Percentiles rank a stretch among this genome's conserved stretches.
These are phyloP conservation scores for Cryptocheilus praepositus DNA, from an alignment of 2,888 invertebrate genomes.

Conservation along the genomic window DNA sequence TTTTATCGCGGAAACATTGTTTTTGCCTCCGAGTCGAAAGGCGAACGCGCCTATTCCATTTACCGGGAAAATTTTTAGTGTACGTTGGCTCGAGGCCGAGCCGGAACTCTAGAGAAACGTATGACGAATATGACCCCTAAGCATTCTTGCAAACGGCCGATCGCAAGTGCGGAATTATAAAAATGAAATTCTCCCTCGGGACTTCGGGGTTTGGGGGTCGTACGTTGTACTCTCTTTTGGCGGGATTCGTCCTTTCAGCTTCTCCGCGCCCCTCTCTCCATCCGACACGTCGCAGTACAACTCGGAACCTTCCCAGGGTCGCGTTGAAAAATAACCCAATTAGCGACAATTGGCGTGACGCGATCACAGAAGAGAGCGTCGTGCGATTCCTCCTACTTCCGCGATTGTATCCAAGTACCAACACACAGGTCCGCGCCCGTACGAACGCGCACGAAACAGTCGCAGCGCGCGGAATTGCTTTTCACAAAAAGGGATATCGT, in stretches of 20 bases:
- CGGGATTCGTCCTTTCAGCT: too few species aligned
- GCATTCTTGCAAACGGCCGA: too few species aligned
- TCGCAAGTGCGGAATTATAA: too few species aligned
- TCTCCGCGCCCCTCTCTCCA: not conserved
- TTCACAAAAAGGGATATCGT: too few species aligned
- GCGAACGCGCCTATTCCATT: too few species aligned
- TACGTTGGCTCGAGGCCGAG: too few species aligned
- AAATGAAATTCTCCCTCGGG: not conserved
- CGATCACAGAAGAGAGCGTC: slow-evolving; percentile 21
- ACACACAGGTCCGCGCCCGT: too few species aligned
- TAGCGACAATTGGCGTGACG: slow-evolving; percentile 41
- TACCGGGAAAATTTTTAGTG: slow-evolving; percentile 14
- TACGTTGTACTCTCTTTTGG: slow-evolving; percentile 8
- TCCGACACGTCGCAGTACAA: not conserved
- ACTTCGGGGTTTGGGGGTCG: slow-evolving; percentile 15
- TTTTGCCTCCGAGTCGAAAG: not conserved
- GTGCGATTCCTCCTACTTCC: slow-evolving; percentile 16
- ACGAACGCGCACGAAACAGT: too few species aligned
- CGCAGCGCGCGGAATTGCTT: too few species aligned
- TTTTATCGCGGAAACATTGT: too few species aligned
- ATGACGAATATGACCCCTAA: too few species aligned
- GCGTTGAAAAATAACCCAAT: slow-evolving; percentile 43
- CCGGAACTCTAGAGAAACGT: too few species aligned
- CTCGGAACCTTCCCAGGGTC: slow-evolving; percentile 39
- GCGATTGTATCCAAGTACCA: not conserved